A percentile compares a stretch with the other conserved stretches of the same genome.
Evolutionary conservation across 2,113 vertebrate genomes (phyloP).

Genomic region (Pelvicachromis taeniatus): DNA sequence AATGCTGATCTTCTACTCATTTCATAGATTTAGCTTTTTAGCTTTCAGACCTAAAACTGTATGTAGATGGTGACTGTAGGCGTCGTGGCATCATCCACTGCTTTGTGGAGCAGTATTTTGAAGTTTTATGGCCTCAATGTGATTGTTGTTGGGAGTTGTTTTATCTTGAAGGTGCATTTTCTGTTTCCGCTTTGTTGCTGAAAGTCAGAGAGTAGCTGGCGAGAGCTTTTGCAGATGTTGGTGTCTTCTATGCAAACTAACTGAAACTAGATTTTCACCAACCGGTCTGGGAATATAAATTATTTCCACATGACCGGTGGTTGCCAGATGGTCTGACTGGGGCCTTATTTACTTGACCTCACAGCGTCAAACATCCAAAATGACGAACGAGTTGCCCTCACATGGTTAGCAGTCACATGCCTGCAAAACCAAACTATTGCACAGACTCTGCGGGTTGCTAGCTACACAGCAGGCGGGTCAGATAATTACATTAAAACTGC

Average conservation of each 20-base stretch:
- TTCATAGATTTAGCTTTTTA: not conserved
- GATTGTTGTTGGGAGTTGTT: not conserved
- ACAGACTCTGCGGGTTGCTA: not conserved
- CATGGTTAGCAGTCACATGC: not conserved
- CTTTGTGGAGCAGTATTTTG: not conserved
- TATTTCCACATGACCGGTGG: not conserved
- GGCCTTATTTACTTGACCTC: not conserved
- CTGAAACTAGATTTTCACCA: not conserved
- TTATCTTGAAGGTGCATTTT: not conserved
- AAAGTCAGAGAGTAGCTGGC: not conserved
- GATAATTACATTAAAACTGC: not conserved
- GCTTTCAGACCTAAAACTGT: not conserved
- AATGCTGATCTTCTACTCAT: not conserved
- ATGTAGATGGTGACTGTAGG: not conserved
- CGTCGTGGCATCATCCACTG: no score
- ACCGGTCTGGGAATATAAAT: not conserved
- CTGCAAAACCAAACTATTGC: not conserved
- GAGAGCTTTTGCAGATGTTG: not conserved
- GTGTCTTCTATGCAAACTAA: not conserved
- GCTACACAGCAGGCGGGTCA: no score
- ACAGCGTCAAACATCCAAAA: not conserved
- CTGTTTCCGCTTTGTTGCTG: not conserved
- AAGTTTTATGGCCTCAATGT: not conserved
- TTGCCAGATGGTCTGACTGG: not conserved
- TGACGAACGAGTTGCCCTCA: not conserved